Base-by-base conservation (phyloP, 2,888 invertebrate species). In the Heliconius cydno region DNA sequence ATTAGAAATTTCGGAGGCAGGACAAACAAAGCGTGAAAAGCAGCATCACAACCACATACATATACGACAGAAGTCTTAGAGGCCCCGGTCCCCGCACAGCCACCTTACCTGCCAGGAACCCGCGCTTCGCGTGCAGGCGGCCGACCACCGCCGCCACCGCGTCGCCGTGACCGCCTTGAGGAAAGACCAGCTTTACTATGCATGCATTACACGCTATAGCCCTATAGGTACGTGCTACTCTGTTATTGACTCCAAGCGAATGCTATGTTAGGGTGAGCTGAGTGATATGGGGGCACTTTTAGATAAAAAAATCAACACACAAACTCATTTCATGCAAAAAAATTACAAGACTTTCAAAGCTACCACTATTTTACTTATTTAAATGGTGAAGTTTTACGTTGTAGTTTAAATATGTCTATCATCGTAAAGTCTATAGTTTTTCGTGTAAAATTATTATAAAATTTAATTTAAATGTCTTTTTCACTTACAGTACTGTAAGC, bases 71-170 rank as follows among this genome's bases (percentile, higher is more conserved):
- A 60, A 57, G 57, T 57, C 57, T 7, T 22, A 60, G 10, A 60
- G 10, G 60, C 70, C 63, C 75, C 41, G 12, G 41, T 3, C 41
- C 41, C 46, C 75, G 28, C 65, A 80, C 83, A 80, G 77, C 74
- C 76, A 77, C 82, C 85, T 84, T 84, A 85, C 85, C 85, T 84
- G 77, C 25, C 80, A 85, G 76, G 84, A 83, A 85, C 82, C 85
- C 85, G 75, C 84, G 85, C 74, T 81, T 83, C 83, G 80, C 83
- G 76, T 84, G 85, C 84, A 85, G 82, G 63, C 84, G 84, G 79
- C 81, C 80, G 76, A 84, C 80, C 76, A 82, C 77, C 79, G 81
- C 81, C 67, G 79, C 80, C 82, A 83, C 83, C 79, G 81, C 79
- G 81, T 79, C 83, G 75, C 79, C 83, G 79, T 73, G 75, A 77